A percentile compares a stretch with the other conserved stretches of the same genome.
Evolutionary conservation across 2,797 vertebrate genomes (phyloP).

Genomic region (Gallirallus australis): DNA sequence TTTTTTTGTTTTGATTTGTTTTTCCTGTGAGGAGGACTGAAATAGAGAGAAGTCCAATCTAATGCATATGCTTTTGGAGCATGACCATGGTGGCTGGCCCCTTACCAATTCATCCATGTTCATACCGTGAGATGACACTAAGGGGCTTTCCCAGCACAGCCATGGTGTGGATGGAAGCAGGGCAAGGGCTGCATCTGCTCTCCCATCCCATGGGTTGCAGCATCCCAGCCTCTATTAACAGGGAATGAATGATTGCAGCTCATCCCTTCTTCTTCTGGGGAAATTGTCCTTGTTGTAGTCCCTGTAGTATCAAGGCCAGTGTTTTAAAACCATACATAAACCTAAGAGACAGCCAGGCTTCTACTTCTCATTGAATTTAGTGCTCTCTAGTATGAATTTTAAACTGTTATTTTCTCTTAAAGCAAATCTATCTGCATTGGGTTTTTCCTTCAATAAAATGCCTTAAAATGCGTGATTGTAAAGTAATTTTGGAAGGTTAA

Average conservation of each 20-base stretch:
- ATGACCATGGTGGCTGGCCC: too few species aligned
- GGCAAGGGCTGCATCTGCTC: background rate
- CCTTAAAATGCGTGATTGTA: background rate
- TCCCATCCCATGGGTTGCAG: background rate
- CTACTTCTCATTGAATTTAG: background rate
- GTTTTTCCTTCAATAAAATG: background rate
- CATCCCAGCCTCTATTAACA: fast-evolving
- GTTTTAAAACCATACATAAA: background rate
- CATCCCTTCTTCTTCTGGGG: background rate
- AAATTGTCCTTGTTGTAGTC: background rate
- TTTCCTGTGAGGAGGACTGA: background rate
- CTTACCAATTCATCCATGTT: background rate
- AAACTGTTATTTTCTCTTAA: background rate
- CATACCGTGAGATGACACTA: background rate
- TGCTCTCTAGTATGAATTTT: background rate
- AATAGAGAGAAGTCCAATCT: background rate
- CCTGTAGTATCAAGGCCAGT: background rate
- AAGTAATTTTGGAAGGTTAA: background rate
- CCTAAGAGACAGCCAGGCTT: background rate
- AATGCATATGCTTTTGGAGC: background rate
- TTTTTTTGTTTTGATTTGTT: background rate
- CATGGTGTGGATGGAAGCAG: background rate
- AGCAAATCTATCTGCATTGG: background rate
- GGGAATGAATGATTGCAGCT: background rate
- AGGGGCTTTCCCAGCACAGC: background rate